Evolutionary conservation across 2,888 invertebrate genomes (phyloP).

Genomic region (Melieria crassipennis): DNA sequence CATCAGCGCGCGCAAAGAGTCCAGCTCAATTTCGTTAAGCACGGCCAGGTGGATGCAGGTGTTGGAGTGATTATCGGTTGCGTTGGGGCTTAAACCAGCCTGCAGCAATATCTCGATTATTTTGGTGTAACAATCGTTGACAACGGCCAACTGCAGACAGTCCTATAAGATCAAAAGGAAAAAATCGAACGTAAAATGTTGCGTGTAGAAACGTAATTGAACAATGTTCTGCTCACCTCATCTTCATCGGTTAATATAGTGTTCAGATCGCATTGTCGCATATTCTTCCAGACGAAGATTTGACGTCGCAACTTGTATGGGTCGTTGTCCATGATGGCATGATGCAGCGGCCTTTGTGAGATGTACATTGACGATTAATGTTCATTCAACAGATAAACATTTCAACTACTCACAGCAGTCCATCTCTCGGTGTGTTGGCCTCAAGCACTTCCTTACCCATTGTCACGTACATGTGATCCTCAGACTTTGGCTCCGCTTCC

Average conservation of each 20-base stretch:
- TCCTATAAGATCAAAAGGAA: conserved; percentile 41
- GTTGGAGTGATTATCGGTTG: conserved; percentile 55
- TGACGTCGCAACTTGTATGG: conserved; percentile 47
- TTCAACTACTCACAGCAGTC: conserved; percentile 33
- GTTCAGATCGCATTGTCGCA: conserved; percentile 47
- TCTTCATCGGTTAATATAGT: conserved; percentile 49
- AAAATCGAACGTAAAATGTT: conserved; percentile 1
- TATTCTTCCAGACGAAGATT: conserved; percentile 47
- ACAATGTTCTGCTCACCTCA: conserved; percentile 43
- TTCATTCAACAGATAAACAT: neutral
- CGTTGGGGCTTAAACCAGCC: conserved; percentile 48
- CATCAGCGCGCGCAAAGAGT: conserved; percentile 51
- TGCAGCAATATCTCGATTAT: conserved; percentile 51
- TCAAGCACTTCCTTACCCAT: conserved; percentile 45
- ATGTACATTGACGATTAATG: neutral
- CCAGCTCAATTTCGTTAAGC: conserved; percentile 49
- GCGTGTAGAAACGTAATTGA: neutral
- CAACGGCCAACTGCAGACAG: conserved; percentile 55
- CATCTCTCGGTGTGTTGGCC: conserved; percentile 35
- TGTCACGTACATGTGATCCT: conserved; percentile 23
- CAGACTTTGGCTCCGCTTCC: no score
- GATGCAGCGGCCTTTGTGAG: conserved; percentile 53
- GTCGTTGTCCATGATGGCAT: conserved; percentile 48
- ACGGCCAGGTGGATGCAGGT: conserved; percentile 60
- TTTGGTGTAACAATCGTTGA: conserved; percentile 47